Evolutionary conservation across 1,140 invertebrate species (phyloP).

Genomic region (Pararge aegeria): DNA sequence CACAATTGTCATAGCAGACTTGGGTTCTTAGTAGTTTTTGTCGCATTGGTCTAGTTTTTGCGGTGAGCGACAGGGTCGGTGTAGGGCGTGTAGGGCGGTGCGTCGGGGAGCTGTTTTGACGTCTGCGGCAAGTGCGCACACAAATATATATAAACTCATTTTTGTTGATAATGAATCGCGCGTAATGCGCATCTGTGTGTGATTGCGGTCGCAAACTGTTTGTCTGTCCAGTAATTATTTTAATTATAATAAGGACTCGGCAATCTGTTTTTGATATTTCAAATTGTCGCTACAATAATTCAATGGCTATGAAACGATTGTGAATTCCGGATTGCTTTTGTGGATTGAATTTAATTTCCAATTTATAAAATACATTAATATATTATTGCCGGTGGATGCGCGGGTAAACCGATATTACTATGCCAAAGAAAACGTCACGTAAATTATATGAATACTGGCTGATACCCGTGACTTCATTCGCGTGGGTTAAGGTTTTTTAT

Average conservation of each 20-base stretch:
- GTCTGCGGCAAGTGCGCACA: conserved; percentile 43
- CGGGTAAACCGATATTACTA: neutral
- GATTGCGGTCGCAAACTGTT: conserved; percentile 69
- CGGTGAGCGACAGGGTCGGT: conserved; percentile 50
- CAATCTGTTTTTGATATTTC: conserved; percentile 59
- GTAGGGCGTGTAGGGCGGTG: conserved; percentile 33
- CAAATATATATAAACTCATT: conserved; percentile 73
- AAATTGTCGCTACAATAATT: conserved; percentile 42
- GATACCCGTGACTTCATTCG: no score
- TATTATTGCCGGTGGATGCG: neutral
- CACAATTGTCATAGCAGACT: no score
- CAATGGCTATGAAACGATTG: conserved; percentile 22
- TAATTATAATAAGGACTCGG: conserved; percentile 62
- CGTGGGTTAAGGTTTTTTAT: no score
- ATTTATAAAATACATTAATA: conserved; percentile 10
- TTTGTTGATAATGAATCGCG: conserved; percentile 73
- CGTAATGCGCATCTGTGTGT: conserved; percentile 65
- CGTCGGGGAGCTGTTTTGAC: conserved; percentile 40
- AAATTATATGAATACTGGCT: no score
- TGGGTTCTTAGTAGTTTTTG: neutral
- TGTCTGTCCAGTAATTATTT: conserved; percentile 67
- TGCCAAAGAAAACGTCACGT: neutral
- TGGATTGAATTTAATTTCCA: conserved; percentile 15
- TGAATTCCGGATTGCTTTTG: conserved; percentile 16
- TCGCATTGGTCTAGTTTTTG: conserved; percentile 69